phyloP scores from a whole-genome alignment of 2,888 invertebrate genomes.

The Drosophila planitibia region DNA sequence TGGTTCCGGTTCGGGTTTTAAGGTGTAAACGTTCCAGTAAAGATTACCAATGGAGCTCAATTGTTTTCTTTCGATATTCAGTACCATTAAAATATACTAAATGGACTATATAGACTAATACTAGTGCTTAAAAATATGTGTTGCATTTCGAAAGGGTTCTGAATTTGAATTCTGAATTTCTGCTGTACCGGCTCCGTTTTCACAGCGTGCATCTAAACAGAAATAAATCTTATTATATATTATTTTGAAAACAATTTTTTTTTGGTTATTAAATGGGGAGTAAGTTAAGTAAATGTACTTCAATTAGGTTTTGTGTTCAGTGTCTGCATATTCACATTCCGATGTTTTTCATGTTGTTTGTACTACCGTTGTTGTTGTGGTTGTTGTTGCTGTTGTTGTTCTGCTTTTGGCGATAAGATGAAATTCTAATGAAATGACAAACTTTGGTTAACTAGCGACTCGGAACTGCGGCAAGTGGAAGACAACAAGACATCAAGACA shows the following conservation, averaged over 20 bases:
- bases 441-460: conserved; percentile 41
- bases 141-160: background rate
- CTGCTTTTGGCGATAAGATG: conserved; percentile 51
- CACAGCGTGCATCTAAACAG: background rate
- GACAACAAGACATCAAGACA: conserved; percentile 17
- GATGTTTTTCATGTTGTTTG: background rate
- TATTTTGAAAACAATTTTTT: background rate
- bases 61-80: too few relatives aligned
- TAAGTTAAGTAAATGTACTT: background rate
- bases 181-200: too few relatives aligned
- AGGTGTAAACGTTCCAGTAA: background rate
- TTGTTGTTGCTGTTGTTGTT: conserved; percentile 8
- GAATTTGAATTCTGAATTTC: background rate
- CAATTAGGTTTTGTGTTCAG: background rate
- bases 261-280: background rate
- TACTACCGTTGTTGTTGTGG: background rate
- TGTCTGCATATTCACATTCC: background rate
- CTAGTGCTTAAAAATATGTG: background rate
- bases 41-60: too few relatives aligned
- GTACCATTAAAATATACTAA: too few relatives aligned
- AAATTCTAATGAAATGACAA: conserved; percentile 66
- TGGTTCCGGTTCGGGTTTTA: background rate
- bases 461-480: conserved; percentile 52
- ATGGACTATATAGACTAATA: background rate
- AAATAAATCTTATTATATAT: background rate